phyloP scores from a whole-genome alignment of 1,140 invertebrate species.

The Cydia fagiglandana region DNA sequence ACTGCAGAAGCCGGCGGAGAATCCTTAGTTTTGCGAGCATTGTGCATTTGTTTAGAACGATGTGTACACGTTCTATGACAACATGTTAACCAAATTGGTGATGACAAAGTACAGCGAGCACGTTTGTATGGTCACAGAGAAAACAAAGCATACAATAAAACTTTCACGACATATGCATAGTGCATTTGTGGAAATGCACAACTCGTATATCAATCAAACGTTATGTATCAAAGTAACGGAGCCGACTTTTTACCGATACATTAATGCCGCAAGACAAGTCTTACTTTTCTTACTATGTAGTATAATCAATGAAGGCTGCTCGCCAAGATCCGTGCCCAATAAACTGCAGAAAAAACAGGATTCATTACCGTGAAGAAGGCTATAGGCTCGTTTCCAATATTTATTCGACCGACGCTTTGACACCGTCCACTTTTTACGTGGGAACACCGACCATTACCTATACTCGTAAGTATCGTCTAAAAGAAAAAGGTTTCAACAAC shows the following conservation, averaged over 20 bases:
- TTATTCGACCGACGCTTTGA: conserved; percentile 23
- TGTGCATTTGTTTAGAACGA: conserved; percentile 17
- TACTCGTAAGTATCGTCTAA: not conserved
- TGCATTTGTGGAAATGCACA: not conserved
- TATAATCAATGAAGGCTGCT: conserved; percentile 3
- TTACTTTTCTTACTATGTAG: conserved; percentile 1
- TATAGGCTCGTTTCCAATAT: conserved; percentile 27
- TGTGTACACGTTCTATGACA: conserved; percentile 8
- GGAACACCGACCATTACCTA: conserved; percentile 17
- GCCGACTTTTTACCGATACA: not conserved
- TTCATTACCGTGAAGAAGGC: conserved; percentile 20
- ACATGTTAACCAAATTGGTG: conserved; percentile 11
- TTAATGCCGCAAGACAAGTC: not conserved
- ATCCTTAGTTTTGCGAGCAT: not conserved
- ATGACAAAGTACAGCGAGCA: not conserved
- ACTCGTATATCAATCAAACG: too few species aligned
- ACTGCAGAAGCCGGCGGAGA: conserved; percentile 8
- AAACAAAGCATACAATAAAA: not conserved
- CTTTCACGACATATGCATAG: not conserved
- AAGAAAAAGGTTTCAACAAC: not conserved
- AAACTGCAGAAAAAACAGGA: conserved; percentile 26
- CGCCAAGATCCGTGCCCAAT: conserved; percentile 23
- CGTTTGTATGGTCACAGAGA: not conserved
- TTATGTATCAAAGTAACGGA: not conserved
- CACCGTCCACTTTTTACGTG: conserved; percentile 28